Evolutionary conservation across 1,140 invertebrate species (phyloP), one percentile per base, ranked within the genome.

Genomic region (Batillaria attramentaria): DNA sequence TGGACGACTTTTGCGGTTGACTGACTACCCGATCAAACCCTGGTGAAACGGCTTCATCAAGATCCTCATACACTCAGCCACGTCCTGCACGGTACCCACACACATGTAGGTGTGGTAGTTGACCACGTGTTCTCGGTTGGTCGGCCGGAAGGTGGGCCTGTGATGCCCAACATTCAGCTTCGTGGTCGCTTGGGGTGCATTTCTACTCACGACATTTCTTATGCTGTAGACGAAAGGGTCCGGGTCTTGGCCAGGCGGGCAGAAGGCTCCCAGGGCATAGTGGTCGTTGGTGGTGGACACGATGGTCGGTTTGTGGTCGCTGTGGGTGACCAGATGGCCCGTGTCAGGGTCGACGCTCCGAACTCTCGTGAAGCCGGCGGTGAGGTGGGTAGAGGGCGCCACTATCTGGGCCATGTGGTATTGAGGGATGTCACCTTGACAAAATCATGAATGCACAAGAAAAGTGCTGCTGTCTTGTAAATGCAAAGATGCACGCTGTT

Each of bases 141-240:
- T 28, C 20, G 57, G 57, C 5, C n/a, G n/a, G n/a, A 35, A 35
- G 6, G 62, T 6, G 62, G 33, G 20, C 10, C 37, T 66, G 20
- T 35, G 62, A 31, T 70, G 81, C 1, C 83, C 83, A n/a, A 83
- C 79, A 50, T 83, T 77, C 78, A 69, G 79, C 65, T 83, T 83
- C 3, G 62, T 77, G 16, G 79, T 84, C 57, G 57, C 39, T 6
- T n/a, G 31, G 3, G 42, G 42, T 31, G 39, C 39, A 18, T 39
- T 75, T 10, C 72, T 74, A 18, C 43, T 54, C 72, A 33, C 28
- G 43, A 81, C 80, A 3, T 37, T 43, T 24, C 50, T 41, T 6
- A 57, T 65, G 2, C 33, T 20, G 68, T 83, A 84, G 20, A 78
- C 37, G 54, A 72, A 50, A 8, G 31, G 31, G 57, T 83, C 81